These are phyloP conservation scores for Arremon aurantiirostris DNA, from an alignment of 2,797 vertebrate species.

Conservation along the genomic window DNA sequence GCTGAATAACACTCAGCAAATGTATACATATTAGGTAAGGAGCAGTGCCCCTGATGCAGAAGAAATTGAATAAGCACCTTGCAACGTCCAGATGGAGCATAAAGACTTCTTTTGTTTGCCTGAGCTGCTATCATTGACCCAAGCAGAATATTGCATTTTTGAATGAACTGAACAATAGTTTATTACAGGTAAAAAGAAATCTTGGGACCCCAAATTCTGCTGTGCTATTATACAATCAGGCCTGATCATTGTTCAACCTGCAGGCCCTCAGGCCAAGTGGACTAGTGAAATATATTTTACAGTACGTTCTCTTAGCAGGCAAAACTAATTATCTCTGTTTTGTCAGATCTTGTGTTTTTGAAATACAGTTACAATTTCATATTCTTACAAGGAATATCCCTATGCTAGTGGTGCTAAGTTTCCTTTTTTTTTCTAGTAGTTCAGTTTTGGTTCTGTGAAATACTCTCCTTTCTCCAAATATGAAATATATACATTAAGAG, in stretches of 20 bases:
- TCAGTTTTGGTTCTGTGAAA: slow-evolving; percentile 6
- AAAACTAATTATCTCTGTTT: neutral
- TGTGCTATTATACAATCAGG: slow-evolving; percentile 63
- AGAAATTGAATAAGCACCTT: slow-evolving; percentile 78
- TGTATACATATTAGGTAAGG: slow-evolving; percentile 82
- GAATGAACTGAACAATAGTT: slow-evolving; percentile 77
- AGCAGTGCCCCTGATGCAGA: slow-evolving; percentile 76
- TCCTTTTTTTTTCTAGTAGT: neutral
- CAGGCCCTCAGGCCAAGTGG: neutral
- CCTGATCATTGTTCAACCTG: neutral
- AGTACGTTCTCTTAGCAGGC: neutral
- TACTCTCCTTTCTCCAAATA: neutral
- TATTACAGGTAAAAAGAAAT: slow-evolving; percentile 78
- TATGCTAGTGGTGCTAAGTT: neutral
- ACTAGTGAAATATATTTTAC: neutral
- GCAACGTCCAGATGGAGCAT: slow-evolving; percentile 72
- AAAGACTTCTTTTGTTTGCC: slow-evolving; percentile 78
- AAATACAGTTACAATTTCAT: neutral
- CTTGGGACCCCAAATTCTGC: slow-evolving; percentile 46
- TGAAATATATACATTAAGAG: neutral
- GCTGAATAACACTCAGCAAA: slow-evolving; percentile 85
- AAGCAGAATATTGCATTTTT: slow-evolving; percentile 77
- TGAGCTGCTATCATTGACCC: slow-evolving; percentile 75
- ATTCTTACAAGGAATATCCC: neutral
- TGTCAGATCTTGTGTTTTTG: neutral